Evolutionary conservation across 1,140 invertebrate species (phyloP).

Genomic region (Oryzaephilus surinamensis): DNA sequence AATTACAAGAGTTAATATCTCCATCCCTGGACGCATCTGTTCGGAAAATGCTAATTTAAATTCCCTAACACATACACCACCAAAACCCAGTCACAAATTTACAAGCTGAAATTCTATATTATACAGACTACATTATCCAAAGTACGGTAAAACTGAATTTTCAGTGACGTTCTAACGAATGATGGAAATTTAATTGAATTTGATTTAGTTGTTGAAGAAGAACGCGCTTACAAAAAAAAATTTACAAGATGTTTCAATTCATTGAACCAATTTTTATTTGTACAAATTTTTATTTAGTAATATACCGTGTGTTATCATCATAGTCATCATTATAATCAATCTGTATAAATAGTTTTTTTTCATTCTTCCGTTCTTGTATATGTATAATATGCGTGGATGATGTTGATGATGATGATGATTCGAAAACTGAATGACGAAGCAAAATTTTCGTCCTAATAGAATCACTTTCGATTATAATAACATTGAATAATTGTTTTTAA

Average conservation of each 20-base stretch:
- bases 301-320: no score
- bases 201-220: slow-evolving; percentile 12
- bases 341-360: slow-evolving; percentile 20
- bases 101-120: slow-evolving; percentile 13
- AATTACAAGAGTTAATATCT: slow-evolving; percentile 29
- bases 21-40: slow-evolving; percentile 25
- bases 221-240: no score
- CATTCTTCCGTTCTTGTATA: no score
- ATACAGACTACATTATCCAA: slow-evolving; percentile 7
- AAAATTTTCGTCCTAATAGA: slow-evolving; percentile 24
- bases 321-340: slow-evolving; percentile 23
- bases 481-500: slow-evolving; percentile 27
- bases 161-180: slow-evolving; percentile 12
- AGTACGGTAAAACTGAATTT: no score
- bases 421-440: slow-evolving; percentile 24
- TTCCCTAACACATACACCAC: no score
- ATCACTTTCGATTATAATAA: slow-evolving; percentile 30
- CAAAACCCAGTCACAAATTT: no score
- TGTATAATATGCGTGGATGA: no score
- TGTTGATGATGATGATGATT: no score
- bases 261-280: no score
- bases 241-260: no score
- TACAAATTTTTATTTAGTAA: no score
- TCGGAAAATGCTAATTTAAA: slow-evolving; percentile 28
- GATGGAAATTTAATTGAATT: slow-evolving; percentile 20